These are phyloP conservation scores for Stegophylla sp. DNA, from an alignment of 2,888 invertebrate genomes.

Conservation along the genomic window DNA sequence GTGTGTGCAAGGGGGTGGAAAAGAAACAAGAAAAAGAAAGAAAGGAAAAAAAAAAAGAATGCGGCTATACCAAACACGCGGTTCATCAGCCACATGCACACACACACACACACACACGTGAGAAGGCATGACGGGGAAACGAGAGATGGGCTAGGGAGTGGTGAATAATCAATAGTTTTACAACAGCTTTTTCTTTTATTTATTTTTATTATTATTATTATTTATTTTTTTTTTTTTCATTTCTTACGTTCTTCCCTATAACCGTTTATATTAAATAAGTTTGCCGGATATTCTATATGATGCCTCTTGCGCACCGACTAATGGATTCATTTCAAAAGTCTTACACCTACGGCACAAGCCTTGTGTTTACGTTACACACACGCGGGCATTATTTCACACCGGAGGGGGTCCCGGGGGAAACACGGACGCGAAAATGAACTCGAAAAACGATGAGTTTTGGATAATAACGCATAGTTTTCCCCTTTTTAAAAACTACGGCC, in stretches of 20 bases:
- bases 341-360: background rate
- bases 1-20: slow-evolving; percentile 7
- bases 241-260: background rate
- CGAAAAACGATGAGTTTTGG: slow-evolving; percentile 24
- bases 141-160: slow-evolving; percentile 19
- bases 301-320: slow-evolving; percentile 3
- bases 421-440: background rate
- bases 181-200: slow-evolving; percentile 57
- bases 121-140: slow-evolving; percentile 24
- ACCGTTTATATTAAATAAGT: slow-evolving; percentile 56
- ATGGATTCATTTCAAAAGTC: slow-evolving; percentile 31
- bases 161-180: slow-evolving; percentile 59
- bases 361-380: background rate
- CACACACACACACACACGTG: slow-evolving; percentile 6
- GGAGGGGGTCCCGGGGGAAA: background rate
- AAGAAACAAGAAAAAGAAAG: slow-evolving; percentile 18
- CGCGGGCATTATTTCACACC: background rate
- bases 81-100: slow-evolving; percentile 50
- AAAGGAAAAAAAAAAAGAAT: slow-evolving; percentile 50
- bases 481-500: slow-evolving; percentile 54
- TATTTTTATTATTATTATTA: too few species aligned
- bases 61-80: slow-evolving; percentile 49
- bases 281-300: slow-evolving; percentile 36
- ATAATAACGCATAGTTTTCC: slow-evolving; percentile 35
- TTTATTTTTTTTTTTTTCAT: slow-evolving; percentile 40